Conservation (phyloP, 2,888 invertebrate genomes). For the Ptycholaimellus sp. region DNA sequence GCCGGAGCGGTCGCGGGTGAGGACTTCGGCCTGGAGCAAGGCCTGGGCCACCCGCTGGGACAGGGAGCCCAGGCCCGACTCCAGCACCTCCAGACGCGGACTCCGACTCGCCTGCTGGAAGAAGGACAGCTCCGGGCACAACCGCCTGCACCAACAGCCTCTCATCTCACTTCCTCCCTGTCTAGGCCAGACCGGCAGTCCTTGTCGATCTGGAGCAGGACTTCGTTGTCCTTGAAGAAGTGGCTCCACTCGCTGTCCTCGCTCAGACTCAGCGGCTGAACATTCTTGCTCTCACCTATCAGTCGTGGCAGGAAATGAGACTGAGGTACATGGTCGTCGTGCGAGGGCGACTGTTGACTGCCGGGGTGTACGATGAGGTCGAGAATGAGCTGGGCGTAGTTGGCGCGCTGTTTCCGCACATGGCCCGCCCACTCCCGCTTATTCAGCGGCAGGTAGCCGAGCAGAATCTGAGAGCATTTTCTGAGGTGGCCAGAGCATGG, state of each 20-base stretch:
- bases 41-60: slow-evolving; percentile 9
- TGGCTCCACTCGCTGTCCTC: slow-evolving; percentile 85
- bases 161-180: slow-evolving; percentile 24
- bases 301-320: background rate
- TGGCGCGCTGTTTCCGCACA: slow-evolving; percentile 11
- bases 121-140: slow-evolving; percentile 84
- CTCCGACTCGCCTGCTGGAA: slow-evolving; percentile 80
- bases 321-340: background rate
- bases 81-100: slow-evolving; percentile 33
- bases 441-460: slow-evolving; percentile 17
- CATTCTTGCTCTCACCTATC: too few species aligned
- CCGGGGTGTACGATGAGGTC: slow-evolving; percentile 14
- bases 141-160: too few species aligned
- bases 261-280: slow-evolving; percentile 72
- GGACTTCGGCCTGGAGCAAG: slow-evolving; percentile 8
- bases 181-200: too few species aligned
- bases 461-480: slow-evolving; percentile 11
- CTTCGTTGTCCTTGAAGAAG: slow-evolving; percentile 90
- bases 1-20: slow-evolving; percentile 8
- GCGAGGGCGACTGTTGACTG: slow-evolving; percentile 1
- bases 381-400: slow-evolving; percentile 15
- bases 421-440: slow-evolving; percentile 13
- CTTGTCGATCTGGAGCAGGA: slow-evolving; percentile 88
- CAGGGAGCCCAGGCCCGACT: slow-evolving; percentile 3
- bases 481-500: too few species aligned